Evolutionary conservation across 2,888 invertebrate genomes (phyloP).

Genomic region (Agrotis segetum): DNA sequence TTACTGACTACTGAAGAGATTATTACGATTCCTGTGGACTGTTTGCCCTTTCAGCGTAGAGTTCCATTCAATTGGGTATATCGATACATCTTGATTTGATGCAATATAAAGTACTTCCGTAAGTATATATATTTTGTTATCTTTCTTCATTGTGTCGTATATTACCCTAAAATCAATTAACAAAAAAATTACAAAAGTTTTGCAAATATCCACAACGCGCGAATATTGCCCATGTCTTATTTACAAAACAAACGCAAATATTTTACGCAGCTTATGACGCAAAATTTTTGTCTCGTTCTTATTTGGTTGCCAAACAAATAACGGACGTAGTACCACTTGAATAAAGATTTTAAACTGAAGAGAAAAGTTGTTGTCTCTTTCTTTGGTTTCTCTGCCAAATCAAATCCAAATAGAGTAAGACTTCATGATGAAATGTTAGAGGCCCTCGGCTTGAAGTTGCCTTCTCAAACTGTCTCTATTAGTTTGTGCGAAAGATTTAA

Average conservation of each 20-base stretch:
- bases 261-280: neutral
- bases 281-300: neutral
- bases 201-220: neutral
- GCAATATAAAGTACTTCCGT: neutral
- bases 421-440: too few species aligned
- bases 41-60: slow-evolving; percentile 39
- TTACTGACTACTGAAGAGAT: slow-evolving; percentile 78
- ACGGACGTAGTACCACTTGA: neutral
- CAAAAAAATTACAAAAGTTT: neutral
- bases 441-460: too few species aligned
- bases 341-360: neutral
- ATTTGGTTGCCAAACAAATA: neutral
- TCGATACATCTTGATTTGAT: slow-evolving; percentile 16
- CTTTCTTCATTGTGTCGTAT: neutral
- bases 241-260: slow-evolving; percentile 8
- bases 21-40: slow-evolving; percentile 53
- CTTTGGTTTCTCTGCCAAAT: neutral
- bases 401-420: neutral
- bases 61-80: slow-evolving; percentile 9
- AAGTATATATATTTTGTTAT: neutral
- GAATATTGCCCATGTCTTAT: neutral
- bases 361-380: neutral
- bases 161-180: neutral
- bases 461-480: too few species aligned
- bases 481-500: too few species aligned